These are phyloP conservation scores for Polypterus bichir DNA, from an alignment of 2,113 vertebrate species.

Conservation along the genomic window DNA sequence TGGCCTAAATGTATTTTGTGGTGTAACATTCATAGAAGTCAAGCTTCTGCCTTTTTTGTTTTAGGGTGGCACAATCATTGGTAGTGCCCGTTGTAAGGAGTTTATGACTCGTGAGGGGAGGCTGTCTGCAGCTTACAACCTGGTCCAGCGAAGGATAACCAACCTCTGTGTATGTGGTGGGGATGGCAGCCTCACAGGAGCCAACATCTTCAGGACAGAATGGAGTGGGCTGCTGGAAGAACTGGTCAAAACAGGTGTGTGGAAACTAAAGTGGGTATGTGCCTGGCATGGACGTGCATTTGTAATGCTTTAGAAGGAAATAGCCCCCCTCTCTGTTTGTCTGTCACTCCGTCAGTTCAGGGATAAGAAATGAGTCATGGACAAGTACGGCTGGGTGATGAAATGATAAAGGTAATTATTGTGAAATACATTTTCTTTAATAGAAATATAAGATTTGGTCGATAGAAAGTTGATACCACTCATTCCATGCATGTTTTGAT, in stretches of 20 bases:
- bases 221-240: constrained; percentile 73
- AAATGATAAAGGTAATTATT: too few species aligned
- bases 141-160: constrained; percentile 77
- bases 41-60: neutral
- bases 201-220: constrained; percentile 79
- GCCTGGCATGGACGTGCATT: too few species aligned
- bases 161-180: constrained; percentile 90
- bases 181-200: constrained; percentile 84
- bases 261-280: too few species aligned
- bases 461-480: too few species aligned
- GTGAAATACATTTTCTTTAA: too few species aligned
- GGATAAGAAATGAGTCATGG: too few species aligned
- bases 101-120: constrained; percentile 73
- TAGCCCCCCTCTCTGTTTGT: too few species aligned
- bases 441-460: too few species aligned
- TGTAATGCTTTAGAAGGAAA: too few species aligned
- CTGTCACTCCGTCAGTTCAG: too few species aligned
- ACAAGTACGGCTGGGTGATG: too few species aligned
- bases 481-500: too few species aligned
- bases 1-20: neutral
- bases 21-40: neutral
- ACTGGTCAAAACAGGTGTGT: constrained; percentile 61
- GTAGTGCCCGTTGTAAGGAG: constrained; percentile 79
- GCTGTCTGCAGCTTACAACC: constrained; percentile 65
- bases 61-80: constrained; percentile 82